A percentile compares a stretch with the other conserved stretches of the same genome.
These are phyloP conservation scores for Calliphora vicina DNA, from an alignment of 1,140 invertebrate species.

Conservation along the genomic window DNA sequence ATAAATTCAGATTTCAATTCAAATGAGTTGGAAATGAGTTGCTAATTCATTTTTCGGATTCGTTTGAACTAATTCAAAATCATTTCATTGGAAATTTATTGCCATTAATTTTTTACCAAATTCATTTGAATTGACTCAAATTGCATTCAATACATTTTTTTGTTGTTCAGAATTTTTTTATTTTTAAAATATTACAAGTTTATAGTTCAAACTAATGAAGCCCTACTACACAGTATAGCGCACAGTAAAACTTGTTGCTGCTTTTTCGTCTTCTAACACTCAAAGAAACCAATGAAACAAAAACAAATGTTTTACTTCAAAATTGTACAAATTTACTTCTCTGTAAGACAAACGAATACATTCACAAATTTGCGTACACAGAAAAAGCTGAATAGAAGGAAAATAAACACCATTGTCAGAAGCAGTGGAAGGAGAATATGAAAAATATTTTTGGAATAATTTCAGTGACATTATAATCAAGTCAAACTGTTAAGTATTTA, in stretches of 20 bases:
- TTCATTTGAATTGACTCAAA: too few species aligned
- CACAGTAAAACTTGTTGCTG: not conserved
- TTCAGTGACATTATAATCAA: slow-evolving; percentile 27
- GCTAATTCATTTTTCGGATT: too few species aligned
- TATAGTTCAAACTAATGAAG: too few species aligned
- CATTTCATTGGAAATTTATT: too few species aligned
- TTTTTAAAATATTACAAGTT: too few species aligned
- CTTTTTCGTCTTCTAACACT: not conserved
- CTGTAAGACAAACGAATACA: not conserved
- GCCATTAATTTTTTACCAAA: too few species aligned
- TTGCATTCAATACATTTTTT: too few species aligned
- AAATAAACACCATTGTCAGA: not conserved
- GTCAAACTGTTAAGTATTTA: slow-evolving; percentile 34
- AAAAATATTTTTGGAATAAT: not conserved
- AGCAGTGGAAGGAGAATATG: not conserved
- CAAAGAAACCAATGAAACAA: not conserved
- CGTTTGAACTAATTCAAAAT: too few species aligned
- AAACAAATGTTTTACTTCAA: not conserved
- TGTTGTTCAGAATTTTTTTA: too few species aligned
- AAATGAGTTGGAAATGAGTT: too few species aligned
- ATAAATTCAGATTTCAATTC: too few species aligned
- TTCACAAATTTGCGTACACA: not conserved
- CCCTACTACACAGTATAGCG: too few species aligned
- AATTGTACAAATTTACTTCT: slow-evolving; percentile 6
- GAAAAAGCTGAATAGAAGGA: not conserved